Base-by-base conservation (phyloP, 1,140 invertebrate species). In the Elymnias hypermnestra region DNA sequence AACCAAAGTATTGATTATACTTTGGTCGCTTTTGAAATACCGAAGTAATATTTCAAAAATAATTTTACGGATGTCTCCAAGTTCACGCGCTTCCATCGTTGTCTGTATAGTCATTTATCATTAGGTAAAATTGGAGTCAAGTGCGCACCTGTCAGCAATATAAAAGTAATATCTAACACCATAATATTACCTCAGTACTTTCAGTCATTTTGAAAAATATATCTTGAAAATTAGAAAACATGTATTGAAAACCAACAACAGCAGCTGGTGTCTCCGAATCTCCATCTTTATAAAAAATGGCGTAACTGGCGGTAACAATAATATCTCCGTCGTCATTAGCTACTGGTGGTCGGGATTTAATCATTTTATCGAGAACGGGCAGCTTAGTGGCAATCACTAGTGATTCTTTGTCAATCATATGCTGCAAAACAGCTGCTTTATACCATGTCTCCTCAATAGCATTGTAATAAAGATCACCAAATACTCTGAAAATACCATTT, bases 371-470 rank as follows among this genome's bases (percentile, higher is more conserved):
- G n/a, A 87, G 85, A 3, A 83, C 84, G 43, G 92, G 90, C 65
- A 94, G 91, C 2, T 94, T 93, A 0, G 96, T 93, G 46, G 91
- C 91, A 67, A 94, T 94, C 0, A 95, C 93, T 60, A 94, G 91
- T 0, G 90, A 90, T 14, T 94, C 90, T 1, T 90, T 87, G 54
- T 94, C 92, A 17, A 93, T 87, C 62, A 91, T 88, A 75, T 95
- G 93, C 60, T 95, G 94, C 23, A 97, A 89, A 2, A 98, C 94
- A 1, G 97, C 95, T 33, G 94, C 91, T 71, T 94, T 94, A 70
- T 98, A 98, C 94, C 96, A 98, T 0, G 93, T 91, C 72, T 97
- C 96, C 70, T 98, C 94, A 10, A 97, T 94, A 0, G 96, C 92
- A 39, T 89, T 89, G 8, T 89, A 91, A 72, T 97, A 91, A 13